These are phyloP conservation scores for Halichoeres trimaculatus DNA, from an alignment of 2,113 vertebrate species.

Conservation along the genomic window DNA sequence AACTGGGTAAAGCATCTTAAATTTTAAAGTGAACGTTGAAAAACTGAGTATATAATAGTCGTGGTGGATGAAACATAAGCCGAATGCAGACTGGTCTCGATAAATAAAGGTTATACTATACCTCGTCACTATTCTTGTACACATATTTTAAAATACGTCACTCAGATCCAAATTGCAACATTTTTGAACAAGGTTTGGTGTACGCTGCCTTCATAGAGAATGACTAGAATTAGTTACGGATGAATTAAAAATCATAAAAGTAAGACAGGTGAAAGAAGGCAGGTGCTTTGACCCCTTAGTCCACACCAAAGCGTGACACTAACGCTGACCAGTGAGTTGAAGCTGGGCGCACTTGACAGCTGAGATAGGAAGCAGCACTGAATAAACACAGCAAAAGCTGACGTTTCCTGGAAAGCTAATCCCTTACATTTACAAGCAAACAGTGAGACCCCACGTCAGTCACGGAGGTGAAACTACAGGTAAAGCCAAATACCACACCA, in stretches of 20 bases:
- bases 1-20: background rate
- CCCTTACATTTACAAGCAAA: background rate
- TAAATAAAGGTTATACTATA: background rate
- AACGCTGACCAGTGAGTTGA: background rate
- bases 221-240: too few relatives aligned
- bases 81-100: background rate
- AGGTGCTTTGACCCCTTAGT: background rate
- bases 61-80: background rate
- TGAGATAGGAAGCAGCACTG: constrained; percentile 46
- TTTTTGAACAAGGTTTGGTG: background rate
- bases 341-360: constrained; percentile 28
- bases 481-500: background rate
- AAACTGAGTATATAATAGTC: background rate
- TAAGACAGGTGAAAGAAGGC: too few relatives aligned
- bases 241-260: background rate
- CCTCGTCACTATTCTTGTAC: fast-evolving
- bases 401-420: constrained; percentile 57
- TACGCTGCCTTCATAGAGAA: too few relatives aligned
- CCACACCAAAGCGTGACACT: background rate
- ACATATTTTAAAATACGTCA: background rate
- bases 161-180: background rate
- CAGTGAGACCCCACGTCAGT: background rate
- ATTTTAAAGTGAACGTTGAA: background rate
- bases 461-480: background rate
- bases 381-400: constrained; percentile 47